A percentile compares a stretch with the other conserved stretches of the same genome.
These are phyloP conservation scores for Megamerina dolium DNA, from an alignment of 2,888 invertebrate species.

Conservation along the genomic window DNA sequence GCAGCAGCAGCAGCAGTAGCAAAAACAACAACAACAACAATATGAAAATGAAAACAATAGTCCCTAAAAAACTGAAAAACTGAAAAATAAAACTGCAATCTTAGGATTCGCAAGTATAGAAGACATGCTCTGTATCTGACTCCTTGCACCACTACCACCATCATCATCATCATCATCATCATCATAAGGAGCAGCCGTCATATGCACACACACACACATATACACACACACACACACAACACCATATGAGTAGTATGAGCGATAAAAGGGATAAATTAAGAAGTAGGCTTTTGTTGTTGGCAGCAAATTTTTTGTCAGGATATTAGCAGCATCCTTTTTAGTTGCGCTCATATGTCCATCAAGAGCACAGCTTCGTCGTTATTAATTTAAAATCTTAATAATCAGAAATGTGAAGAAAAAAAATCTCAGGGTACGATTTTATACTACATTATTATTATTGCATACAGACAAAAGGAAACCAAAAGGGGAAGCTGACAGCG, in stretches of 20 bases:
- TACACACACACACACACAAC: slow-evolving; percentile 8
- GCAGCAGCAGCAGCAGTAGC: background rate
- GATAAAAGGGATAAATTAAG: slow-evolving; percentile 18
- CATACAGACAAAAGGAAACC: background rate
- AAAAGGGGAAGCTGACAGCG: slow-evolving; percentile 15
- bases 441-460: background rate
- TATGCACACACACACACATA: slow-evolving; percentile 6
- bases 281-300: slow-evolving; percentile 14
- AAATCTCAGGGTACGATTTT: slow-evolving; percentile 18
- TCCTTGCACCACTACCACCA: no score
- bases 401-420: no score
- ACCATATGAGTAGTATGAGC: background rate
- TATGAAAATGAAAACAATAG: background rate
- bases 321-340: slow-evolving; percentile 45
- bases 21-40: background rate
- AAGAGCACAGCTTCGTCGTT: slow-evolving; percentile 20
- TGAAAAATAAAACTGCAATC: no score
- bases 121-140: no score
- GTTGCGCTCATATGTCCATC: slow-evolving; percentile 21
- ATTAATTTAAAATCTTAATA: slow-evolving; percentile 25
- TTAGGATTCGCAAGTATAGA: no score
- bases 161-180: no score
- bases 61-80: no score
- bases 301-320: slow-evolving; percentile 24
- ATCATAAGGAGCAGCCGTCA: background rate